Evolutionary conservation across 2,888 invertebrate genomes (phyloP).

Genomic region (Onchidella celtica): DNA sequence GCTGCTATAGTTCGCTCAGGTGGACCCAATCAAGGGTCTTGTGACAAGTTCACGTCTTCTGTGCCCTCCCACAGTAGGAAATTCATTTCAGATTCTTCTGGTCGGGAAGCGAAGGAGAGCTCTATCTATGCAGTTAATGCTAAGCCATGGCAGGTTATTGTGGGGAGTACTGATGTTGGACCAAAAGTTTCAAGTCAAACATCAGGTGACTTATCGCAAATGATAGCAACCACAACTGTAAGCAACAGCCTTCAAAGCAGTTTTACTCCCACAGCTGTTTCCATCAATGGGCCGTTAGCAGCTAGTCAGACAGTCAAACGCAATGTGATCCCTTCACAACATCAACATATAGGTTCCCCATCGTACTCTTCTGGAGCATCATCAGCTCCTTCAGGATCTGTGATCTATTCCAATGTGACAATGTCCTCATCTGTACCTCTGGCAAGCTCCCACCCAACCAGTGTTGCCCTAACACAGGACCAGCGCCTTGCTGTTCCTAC

Average conservation of each 20-base stretch:
- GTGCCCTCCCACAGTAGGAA: slow-evolving; percentile 16
- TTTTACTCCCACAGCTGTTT: not conserved
- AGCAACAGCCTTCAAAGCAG: slow-evolving; percentile 19
- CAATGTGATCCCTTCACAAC: not conserved
- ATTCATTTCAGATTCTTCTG: not conserved
- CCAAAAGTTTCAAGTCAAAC: not conserved
- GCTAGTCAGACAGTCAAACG: not conserved
- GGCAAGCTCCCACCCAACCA: slow-evolving; percentile 21
- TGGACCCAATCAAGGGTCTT: slow-evolving; percentile 3
- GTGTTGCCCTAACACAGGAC: not conserved
- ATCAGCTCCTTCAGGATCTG: slow-evolving; percentile 34
- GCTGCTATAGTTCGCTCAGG: slow-evolving; percentile 39
- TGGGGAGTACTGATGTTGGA: not conserved
- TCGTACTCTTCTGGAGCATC: not conserved
- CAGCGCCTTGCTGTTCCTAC: not conserved
- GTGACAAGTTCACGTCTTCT: slow-evolving; percentile 22
- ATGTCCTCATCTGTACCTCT: slow-evolving; percentile 25
- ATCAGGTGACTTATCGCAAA: not conserved
- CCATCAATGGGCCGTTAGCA: slow-evolving; percentile 18
- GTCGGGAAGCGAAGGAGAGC: not conserved
- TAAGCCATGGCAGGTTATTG: slow-evolving; percentile 36
- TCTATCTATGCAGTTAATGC: slow-evolving; percentile 40
- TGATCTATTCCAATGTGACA: slow-evolving; percentile 41
- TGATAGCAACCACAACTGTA: not conserved
- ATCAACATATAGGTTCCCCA: not conserved